phyloP scores from a whole-genome alignment of 2,888 invertebrate genomes.

The Physocephala rufipes region DNA sequence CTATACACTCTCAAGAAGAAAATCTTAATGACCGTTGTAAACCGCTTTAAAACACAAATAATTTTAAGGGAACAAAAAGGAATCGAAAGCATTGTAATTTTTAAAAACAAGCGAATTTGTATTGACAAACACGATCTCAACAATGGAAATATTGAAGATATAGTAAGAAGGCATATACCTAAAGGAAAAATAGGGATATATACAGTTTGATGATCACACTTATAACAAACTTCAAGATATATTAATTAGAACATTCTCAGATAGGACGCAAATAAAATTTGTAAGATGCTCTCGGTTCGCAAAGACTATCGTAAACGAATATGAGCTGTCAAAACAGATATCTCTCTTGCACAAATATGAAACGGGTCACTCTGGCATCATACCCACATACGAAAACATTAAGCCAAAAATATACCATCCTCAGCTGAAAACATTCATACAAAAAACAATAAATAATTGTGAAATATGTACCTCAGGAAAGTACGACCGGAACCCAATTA shows the following conservation, averaged over 20 bases:
- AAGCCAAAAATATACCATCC: constrained; percentile 41
- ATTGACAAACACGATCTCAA: constrained; percentile 25
- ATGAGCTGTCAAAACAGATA: constrained; percentile 41
- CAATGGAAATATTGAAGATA: constrained; percentile 25
- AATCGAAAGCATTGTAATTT: not conserved
- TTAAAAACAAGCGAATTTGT: constrained; percentile 21
- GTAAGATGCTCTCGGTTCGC: constrained; percentile 29
- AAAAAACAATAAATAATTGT: constrained; percentile 43
- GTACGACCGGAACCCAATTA: constrained; percentile 39
- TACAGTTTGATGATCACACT: constrained; percentile 32
- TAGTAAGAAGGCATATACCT: constrained; percentile 25
- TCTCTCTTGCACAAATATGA: constrained; percentile 43
- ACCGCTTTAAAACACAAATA: constrained; percentile 31
- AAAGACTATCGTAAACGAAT: constrained; percentile 38
- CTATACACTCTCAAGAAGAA: constrained; percentile 27
- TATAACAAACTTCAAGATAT: constrained; percentile 35
- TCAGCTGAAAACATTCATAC: constrained; percentile 36
- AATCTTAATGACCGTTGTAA: constrained; percentile 3
- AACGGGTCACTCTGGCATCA: constrained; percentile 42
- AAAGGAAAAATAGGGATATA: constrained; percentile 37
- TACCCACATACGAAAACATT: constrained; percentile 39
- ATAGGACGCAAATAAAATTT: constrained; percentile 30
- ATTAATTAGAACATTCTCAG: constrained; percentile 33
- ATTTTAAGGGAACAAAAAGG: constrained; percentile 8
- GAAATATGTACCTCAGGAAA: constrained; percentile 35